phyloP scores from a whole-genome alignment of 2,888 invertebrate species.

The Limnephilus auricula region DNA sequence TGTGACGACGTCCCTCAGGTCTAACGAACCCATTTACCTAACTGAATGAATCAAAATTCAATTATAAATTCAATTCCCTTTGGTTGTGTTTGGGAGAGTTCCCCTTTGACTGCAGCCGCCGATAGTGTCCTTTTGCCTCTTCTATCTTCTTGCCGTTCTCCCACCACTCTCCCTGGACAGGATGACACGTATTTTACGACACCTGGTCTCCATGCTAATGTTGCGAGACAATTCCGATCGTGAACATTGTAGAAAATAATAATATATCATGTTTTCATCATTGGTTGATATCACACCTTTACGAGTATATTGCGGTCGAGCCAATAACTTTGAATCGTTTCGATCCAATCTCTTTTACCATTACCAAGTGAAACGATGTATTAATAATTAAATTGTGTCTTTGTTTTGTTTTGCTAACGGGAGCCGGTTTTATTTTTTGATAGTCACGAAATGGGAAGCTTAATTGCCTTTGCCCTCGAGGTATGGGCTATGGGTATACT shows the following conservation, averaged over 20 bases:
- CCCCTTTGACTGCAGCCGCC: not conserved
- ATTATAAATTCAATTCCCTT: not conserved
- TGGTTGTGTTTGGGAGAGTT: not conserved
- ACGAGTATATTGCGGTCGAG: not conserved
- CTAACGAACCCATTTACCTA: not conserved
- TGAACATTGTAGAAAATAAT: not conserved
- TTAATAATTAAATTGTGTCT: not conserved
- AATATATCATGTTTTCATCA: not conserved
- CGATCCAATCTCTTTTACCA: not conserved
- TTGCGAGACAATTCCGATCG: slow-evolving; percentile 28
- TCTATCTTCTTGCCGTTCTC: not conserved
- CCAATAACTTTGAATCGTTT: not conserved
- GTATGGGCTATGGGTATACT: no score
- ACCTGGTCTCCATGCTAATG: not conserved
- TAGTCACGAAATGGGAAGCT: not conserved
- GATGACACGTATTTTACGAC: slow-evolving; percentile 23
- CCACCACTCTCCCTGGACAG: not conserved
- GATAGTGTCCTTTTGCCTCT: not conserved
- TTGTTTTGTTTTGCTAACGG: not conserved
- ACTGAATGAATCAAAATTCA: not conserved
- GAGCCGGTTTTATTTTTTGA: not conserved
- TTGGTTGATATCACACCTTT: not conserved
- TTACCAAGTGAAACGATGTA: not conserved
- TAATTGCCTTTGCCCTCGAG: not conserved
- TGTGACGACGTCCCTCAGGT: not conserved